Base-by-base conservation (phyloP, 92 coral and sea anemone genomes). In the Hydrozoanthus gracilis region DNA sequence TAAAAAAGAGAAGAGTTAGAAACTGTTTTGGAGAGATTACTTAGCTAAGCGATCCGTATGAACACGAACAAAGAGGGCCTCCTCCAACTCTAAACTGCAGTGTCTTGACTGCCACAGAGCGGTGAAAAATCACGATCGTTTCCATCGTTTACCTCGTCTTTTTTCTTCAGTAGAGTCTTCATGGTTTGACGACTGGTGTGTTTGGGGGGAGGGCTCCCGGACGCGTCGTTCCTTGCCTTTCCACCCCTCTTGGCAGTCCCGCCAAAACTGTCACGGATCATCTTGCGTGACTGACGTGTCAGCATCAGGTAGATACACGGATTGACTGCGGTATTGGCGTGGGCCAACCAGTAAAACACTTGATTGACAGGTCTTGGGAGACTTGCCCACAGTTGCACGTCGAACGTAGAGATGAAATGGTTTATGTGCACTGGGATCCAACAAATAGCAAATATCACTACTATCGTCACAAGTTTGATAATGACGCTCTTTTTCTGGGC, bases 221-320 rank as follows among this genome's bases (percentile, higher is more conserved):
- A 6, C 5, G 54, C 20, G 5, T 55, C 85, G 9, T 52, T 49
- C 60, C 46, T 80, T n/a, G 12, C 35, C 44, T 80, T 80, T 10
- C 64, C 7, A 8, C 6, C 44, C 50, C 39, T 76, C 27, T 66
- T 64, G 17, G 45, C 39, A 18, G 75, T 11, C 58, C 35, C 6
- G 4, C 85, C 85, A 54, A 80, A 62, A 9, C 85, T 80, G 5
- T 65, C 85, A 13, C 85, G 85, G 62, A 80, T 64, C 85, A 80
- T 80, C 15, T 86, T 91, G 45, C 95, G 89, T 8, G 91, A 94
- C 84, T 72, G 91, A 54, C 92, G 89, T 61, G 91, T 94, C 90
- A 94, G 88, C 86, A 90, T 90, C 44, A 94, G 79, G 65, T 94
- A 94, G 45, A 94, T 83, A 73, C 95, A 94, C 4, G 95, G 95